phyloP scores from a whole-genome alignment of 2,888 invertebrate genomes.

The Ichneumon xanthorius region DNA sequence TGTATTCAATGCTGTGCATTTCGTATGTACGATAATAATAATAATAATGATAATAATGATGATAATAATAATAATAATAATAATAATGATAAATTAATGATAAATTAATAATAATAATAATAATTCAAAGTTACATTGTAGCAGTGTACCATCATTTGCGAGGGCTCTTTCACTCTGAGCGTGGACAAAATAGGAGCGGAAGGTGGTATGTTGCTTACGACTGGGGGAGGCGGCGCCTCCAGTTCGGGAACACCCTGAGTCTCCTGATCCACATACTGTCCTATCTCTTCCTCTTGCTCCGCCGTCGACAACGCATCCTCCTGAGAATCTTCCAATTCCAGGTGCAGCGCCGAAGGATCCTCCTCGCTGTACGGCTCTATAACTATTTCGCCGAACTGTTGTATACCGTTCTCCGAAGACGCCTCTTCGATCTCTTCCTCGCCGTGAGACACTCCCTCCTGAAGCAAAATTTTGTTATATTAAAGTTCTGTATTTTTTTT shows the following conservation, averaged over 20 bases:
- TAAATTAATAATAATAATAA: slow-evolving; percentile 24
- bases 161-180: slow-evolving; percentile 73
- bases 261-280: slow-evolving; percentile 71
- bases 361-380: slow-evolving; percentile 74
- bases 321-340: slow-evolving; percentile 77
- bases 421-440: slow-evolving; percentile 71
- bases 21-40: background rate
- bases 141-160: slow-evolving; percentile 70
- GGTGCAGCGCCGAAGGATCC: slow-evolving; percentile 72
- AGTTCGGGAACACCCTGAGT: slow-evolving; percentile 77
- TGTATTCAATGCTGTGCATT: background rate
- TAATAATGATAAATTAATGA: slow-evolving; percentile 12
- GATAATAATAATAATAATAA: background rate
- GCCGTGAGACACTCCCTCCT: slow-evolving; percentile 73
- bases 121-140: slow-evolving; percentile 10
- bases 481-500: background rate
- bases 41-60: background rate
- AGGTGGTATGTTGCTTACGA: slow-evolving; percentile 77
- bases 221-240: slow-evolving; percentile 77
- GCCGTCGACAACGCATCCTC: slow-evolving; percentile 59
- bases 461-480: background rate
- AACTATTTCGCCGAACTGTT: slow-evolving; percentile 72
- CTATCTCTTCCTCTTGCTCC: slow-evolving; percentile 50
- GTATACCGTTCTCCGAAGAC: slow-evolving; percentile 79
- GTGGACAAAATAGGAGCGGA: slow-evolving; percentile 74